These are phyloP conservation scores for Megalonaias nervosa DNA, from an alignment of 1,140 invertebrate genomes.

Conservation along the genomic window DNA sequence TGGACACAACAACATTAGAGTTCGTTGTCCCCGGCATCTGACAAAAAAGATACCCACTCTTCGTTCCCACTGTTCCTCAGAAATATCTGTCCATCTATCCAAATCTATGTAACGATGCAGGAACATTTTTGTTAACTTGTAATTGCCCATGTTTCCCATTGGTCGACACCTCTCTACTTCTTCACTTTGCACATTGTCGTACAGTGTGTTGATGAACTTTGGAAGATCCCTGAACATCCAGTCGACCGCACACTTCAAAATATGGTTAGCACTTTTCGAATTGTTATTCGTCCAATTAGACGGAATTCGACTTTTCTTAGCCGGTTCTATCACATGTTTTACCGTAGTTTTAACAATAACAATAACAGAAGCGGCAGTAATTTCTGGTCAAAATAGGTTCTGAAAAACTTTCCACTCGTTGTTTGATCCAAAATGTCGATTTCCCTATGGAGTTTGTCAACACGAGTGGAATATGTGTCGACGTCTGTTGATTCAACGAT, in stretches of 20 bases:
- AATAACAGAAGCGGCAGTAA: background rate
- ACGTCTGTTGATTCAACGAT: background rate
- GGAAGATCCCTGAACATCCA: too few relatives aligned
- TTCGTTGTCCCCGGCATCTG: background rate
- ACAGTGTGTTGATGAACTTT: too few relatives aligned
- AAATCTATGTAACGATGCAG: background rate
- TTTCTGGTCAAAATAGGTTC: background rate
- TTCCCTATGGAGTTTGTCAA: too few relatives aligned
- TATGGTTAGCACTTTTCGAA: too few relatives aligned
- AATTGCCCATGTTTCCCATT: background rate
- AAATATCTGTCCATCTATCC: background rate
- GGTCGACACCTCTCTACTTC: too few relatives aligned
- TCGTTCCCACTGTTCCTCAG: background rate
- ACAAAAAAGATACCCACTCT: too few relatives aligned
- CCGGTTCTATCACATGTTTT: constrained; percentile 3
- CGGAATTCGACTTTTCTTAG: background rate
- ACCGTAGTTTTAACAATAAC: background rate
- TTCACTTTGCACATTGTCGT: too few relatives aligned
- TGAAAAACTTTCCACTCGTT: too few relatives aligned
- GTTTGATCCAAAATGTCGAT: too few relatives aligned
- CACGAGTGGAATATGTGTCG: too few relatives aligned
- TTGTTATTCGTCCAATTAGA: too few relatives aligned
- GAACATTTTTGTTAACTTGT: background rate
- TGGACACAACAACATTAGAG: background rate
- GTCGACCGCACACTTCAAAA: too few relatives aligned